phyloP scores from a whole-genome alignment of 2,113 vertebrate genomes.

The Thunnus thynnus region DNA sequence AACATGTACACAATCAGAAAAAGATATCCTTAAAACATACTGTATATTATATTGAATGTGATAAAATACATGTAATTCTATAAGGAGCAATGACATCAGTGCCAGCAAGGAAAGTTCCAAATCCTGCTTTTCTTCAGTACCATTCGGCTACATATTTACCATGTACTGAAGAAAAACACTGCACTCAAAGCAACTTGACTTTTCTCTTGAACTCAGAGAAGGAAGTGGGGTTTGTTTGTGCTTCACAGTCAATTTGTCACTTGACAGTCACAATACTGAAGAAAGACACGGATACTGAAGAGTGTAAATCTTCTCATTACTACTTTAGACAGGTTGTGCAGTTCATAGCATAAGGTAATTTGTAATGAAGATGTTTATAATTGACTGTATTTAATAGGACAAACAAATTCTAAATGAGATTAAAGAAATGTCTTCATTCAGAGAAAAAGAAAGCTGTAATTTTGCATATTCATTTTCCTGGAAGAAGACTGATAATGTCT shows the following conservation, averaged over 20 bases:
- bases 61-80: not conserved
- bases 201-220: constrained; percentile 31
- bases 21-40: not conserved
- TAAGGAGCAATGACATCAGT: not conserved
- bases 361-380: constrained; percentile 37
- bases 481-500: constrained; percentile 6
- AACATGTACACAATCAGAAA: not conserved
- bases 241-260: constrained; percentile 45
- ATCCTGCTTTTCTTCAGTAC: not conserved
- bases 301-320: constrained; percentile 61
- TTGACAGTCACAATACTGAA: constrained; percentile 30
- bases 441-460: not conserved
- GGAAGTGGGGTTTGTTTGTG: constrained; percentile 33
- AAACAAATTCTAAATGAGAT: constrained; percentile 1
- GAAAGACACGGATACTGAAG: constrained; percentile 29
- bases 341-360: constrained; percentile 38
- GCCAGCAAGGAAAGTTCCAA: not conserved
- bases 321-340: constrained; percentile 31
- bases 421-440: constrained; percentile 3
- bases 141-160: not conserved
- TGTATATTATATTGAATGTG: not conserved
- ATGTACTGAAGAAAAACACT: constrained; percentile 13
- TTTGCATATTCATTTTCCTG: constrained; percentile 10
- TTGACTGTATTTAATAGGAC: constrained; percentile 18
- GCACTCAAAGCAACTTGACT: constrained; percentile 10